These are phyloP conservation scores for Python bivittatus DNA, from an alignment of 2,113 vertebrate species.

Conservation along the genomic window DNA sequence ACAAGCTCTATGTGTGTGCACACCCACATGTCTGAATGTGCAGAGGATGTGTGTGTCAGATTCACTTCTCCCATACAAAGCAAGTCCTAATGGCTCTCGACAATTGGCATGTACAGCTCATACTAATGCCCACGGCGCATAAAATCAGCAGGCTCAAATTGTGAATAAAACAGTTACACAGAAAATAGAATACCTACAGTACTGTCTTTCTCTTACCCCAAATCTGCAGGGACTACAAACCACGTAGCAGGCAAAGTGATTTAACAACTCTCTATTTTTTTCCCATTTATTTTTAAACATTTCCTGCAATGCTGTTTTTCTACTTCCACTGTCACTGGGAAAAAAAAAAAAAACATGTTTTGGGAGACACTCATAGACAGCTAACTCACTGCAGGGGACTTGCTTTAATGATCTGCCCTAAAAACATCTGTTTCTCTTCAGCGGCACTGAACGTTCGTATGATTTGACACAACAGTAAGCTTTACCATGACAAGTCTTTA, in stretches of 20 bases:
- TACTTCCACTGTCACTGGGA: not conserved
- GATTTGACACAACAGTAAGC: not conserved
- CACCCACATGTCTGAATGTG: no score
- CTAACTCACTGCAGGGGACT: conserved; percentile 19
- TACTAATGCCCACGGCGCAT: not conserved
- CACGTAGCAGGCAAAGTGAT: not conserved
- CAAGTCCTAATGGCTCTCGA: not conserved
- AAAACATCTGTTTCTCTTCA: not conserved
- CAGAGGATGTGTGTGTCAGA: not conserved
- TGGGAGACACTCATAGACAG: not conserved
- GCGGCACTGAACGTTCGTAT: not conserved
- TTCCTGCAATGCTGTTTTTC: not conserved
- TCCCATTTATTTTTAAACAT: not conserved
- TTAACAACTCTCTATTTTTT: not conserved
- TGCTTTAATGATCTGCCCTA: not conserved
- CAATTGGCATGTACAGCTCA: not conserved
- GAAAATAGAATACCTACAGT: not conserved
- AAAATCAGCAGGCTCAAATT: not conserved
- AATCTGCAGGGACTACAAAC: not conserved
- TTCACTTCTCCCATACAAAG: not conserved
- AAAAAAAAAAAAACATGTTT: not conserved
- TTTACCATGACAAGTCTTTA: not conserved
- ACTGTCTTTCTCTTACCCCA: not conserved
- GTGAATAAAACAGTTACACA: no score
- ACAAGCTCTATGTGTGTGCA: no score